Evolutionary conservation across 2,888 invertebrate genomes (phyloP).

Genomic region (Drosophila conformis): DNA sequence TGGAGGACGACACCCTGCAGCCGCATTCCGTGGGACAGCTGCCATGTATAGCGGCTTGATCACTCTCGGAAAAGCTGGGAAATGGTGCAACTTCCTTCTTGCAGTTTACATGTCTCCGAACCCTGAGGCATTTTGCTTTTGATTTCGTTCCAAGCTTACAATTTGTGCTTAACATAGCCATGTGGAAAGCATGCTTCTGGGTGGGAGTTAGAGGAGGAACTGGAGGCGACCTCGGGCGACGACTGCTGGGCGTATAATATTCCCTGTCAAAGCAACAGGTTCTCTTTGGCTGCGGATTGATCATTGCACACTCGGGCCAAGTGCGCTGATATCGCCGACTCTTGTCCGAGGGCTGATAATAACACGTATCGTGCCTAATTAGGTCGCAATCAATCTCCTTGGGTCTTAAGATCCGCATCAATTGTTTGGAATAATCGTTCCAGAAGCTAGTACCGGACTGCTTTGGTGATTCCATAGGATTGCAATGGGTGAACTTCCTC

Average conservation of each 20-base stretch:
- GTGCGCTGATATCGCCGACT: constrained; percentile 50
- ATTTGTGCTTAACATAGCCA: constrained; percentile 24
- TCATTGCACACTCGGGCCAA: constrained; percentile 49
- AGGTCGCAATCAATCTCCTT: constrained; percentile 12
- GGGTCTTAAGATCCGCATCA: constrained; percentile 25
- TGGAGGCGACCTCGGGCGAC: constrained; percentile 21
- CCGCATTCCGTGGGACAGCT: constrained; percentile 53
- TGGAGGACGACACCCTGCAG: constrained; percentile 20
- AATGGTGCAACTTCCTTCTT: constrained; percentile 30
- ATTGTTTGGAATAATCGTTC: constrained; percentile 25
- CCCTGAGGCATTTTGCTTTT: constrained; percentile 1
- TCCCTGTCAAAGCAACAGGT: constrained; percentile 51
- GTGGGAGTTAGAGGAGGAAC: neutral
- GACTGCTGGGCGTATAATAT: constrained; percentile 1
- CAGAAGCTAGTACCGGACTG: neutral
- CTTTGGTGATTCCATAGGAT: neutral
- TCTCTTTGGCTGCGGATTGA: constrained; percentile 37
- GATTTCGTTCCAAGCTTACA: rapidly evolving
- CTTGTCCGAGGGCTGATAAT: constrained; percentile 51
- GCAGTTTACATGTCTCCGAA: constrained; percentile 17
- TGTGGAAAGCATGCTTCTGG: constrained; percentile 24
- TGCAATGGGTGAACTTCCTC: neutral
- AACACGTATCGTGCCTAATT: constrained; percentile 30
- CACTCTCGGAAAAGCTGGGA: constrained; percentile 62
- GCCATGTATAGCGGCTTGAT: neutral